Evolutionary conservation across 2,888 invertebrate genomes (phyloP), one percentile per base, ranked within the genome.

Genomic region (Caenorhabditis sinica): DNA sequence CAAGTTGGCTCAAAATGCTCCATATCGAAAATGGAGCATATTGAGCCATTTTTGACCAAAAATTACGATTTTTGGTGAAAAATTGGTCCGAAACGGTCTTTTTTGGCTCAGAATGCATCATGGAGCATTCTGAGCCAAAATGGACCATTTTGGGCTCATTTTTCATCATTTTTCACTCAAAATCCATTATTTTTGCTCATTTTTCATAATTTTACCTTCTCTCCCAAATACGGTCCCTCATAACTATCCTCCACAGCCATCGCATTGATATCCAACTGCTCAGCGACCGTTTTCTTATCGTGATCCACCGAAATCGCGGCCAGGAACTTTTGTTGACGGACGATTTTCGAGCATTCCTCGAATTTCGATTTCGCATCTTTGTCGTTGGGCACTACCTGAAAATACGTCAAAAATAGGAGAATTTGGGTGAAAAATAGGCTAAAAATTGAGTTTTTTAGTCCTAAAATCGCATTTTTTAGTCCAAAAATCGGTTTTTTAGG

Each of bases 271-370:
- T 91, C 97, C 94, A 94, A 97, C 96, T 90, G 96, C 93, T 97
- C 97, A 0, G 97, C 96, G 89, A 98, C 95, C 91, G 95, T 95
- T 89, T 96, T 96, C 92, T 96, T 96, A 66, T 95, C 95, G 90
- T 96, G 96, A 91, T 98, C 97, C 0, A 96, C 96, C 1, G 97
- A 95, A 92, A 99, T 99, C 15, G 99, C 99, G 93, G 96, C 96
- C 93, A 97, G 97, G 94, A 99, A 99, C 11, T 97, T 97, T 90
- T 96, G 95, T 94, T 96, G 96, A 93, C 96, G 96, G 11, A 98
- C 96, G 92, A 99, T 96, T 94, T 98, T 99, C 93, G 95, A 96
- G 94, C 99, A 99, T 94, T 98, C 98, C 68, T 95, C 95, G 93
- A 95, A 97, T 93, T 98, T 98, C 87, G 95, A 93, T 94, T 96